Conservation (phyloP, 2,113 vertebrate genomes). For the Cyanistes caeruleus region DNA sequence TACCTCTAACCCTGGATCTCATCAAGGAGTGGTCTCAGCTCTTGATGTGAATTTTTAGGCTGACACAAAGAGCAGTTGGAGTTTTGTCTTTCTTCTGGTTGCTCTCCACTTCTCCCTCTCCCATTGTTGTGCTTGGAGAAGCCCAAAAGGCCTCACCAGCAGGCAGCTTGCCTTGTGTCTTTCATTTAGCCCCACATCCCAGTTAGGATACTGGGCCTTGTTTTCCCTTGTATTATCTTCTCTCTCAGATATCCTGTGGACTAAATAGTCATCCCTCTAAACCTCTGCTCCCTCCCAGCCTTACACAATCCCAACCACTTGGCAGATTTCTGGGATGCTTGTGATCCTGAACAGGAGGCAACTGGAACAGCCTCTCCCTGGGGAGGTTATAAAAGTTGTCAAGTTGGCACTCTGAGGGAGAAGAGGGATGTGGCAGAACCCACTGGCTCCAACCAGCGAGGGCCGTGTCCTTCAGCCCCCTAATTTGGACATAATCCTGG, state of each 20-base stretch:
- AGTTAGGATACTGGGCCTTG: neutral
- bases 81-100: neutral
- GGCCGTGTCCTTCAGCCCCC: neutral
- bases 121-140: neutral
- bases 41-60: neutral
- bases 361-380: slow-evolving; percentile 41
- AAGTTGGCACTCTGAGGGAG: slow-evolving; percentile 14
- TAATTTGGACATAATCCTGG: neutral
- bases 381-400: slow-evolving; percentile 59
- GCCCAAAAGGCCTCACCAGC: neutral
- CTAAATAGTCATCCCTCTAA: slow-evolving; percentile 4
- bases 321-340: slow-evolving; percentile 62
- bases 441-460: neutral
- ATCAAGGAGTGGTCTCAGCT: neutral
- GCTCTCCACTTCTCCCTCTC: neutral
- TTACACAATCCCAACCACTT: slow-evolving; percentile 67
- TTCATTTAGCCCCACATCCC: neutral
- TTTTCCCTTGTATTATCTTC: slow-evolving; percentile 19
- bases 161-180: slow-evolving; percentile 10
- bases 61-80: neutral
- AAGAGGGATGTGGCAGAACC: neutral
- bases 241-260: slow-evolving; percentile 27
- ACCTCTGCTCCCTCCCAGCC: slow-evolving; percentile 57
- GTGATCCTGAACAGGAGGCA: slow-evolving; percentile 45
- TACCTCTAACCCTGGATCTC: neutral